Conservation (phyloP, 2,888 invertebrate genomes). For the Philopedon plagiatum region DNA sequence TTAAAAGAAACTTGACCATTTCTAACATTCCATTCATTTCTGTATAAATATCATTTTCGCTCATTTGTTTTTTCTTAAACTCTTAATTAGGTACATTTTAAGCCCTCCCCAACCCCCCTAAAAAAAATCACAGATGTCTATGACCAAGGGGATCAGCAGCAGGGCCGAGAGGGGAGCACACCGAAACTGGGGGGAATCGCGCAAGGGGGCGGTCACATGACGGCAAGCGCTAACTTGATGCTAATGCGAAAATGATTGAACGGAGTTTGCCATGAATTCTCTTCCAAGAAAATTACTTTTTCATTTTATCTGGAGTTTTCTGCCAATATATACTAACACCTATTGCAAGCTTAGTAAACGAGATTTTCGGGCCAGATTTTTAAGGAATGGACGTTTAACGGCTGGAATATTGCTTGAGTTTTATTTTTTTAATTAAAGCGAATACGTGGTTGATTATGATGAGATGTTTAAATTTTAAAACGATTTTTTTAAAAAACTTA, state of each 20-base stretch:
- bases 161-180: slow-evolving; percentile 14
- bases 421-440: not conserved
- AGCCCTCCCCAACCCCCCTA: not conserved
- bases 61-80: not conserved
- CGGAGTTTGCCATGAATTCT: slow-evolving; percentile 68
- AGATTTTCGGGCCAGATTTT: slow-evolving; percentile 19
- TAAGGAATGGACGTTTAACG: slow-evolving; percentile 4
- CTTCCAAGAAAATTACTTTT: slow-evolving; percentile 69
- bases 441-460: no score
- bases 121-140: slow-evolving; percentile 23
- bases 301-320: slow-evolving; percentile 66
- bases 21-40: no score
- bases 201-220: slow-evolving; percentile 60
- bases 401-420: not conserved
- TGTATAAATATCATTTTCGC: no score
- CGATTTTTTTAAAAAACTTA: no score
- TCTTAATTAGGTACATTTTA: slow-evolving; percentile 1
- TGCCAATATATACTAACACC: slow-evolving; percentile 54
- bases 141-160: slow-evolving; percentile 16
- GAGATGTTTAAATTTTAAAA: no score
- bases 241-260: slow-evolving; percentile 68
- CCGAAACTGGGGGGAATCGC: slow-evolving; percentile 33
- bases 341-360: slow-evolving; percentile 27
- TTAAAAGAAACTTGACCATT: no score
- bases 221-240: slow-evolving; percentile 67